These are phyloP conservation scores for Sebastolobus altivelis DNA, from an alignment of 2,797 vertebrate genomes.

Conservation along the genomic window DNA sequence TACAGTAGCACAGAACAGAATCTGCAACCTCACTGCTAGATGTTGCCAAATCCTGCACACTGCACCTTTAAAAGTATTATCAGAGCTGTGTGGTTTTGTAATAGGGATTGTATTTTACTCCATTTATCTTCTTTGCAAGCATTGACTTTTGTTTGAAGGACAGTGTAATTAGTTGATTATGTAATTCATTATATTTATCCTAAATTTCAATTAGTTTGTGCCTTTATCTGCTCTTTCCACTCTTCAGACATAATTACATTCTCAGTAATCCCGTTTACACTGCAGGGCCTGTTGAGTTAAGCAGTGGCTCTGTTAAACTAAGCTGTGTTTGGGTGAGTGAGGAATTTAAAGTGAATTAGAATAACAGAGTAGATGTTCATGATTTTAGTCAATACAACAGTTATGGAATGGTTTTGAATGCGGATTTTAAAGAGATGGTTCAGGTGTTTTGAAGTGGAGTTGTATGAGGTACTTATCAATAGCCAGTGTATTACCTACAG, in stretches of 20 bases:
- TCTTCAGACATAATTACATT: constrained; percentile 19
- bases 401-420: no score
- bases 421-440: no score
- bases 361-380: not conserved
- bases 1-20: no score
- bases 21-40: no score
- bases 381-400: no score
- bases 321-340: not conserved
- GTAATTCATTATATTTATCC: not conserved
- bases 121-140: not conserved
- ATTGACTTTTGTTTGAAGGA: not conserved
- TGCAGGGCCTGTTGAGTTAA: not conserved
- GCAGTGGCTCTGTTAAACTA: not conserved
- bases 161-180: not conserved
- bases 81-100: not conserved
- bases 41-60: no score
- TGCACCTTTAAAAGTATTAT: not conserved
- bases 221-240: constrained; percentile 3
- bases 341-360: constrained; percentile 12
- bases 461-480: no score
- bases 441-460: no score
- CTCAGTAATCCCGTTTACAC: constrained; percentile 22
- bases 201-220: constrained; percentile 13
- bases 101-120: not conserved
- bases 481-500: no score